These are phyloP conservation scores for Tringa solitaria DNA, from an alignment of 2,113 vertebrate species.

Conservation along the genomic window DNA sequence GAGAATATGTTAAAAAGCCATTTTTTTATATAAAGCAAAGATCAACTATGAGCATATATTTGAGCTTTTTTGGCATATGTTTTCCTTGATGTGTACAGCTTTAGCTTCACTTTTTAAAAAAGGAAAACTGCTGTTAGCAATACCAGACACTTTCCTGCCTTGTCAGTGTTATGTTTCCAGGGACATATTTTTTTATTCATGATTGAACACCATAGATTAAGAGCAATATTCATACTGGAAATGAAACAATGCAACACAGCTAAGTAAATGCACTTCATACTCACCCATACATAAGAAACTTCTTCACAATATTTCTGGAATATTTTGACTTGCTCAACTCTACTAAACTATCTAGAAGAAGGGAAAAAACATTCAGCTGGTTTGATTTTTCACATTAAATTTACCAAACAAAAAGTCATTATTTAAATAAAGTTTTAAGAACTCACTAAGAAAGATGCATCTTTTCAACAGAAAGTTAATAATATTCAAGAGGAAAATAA, in stretches of 20 bases:
- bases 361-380: neutral
- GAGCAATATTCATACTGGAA: neutral
- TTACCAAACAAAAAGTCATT: neutral
- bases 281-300: slow-evolving; percentile 96
- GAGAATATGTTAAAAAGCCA: neutral
- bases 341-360: slow-evolving; percentile 79
- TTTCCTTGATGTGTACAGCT: neutral
- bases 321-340: slow-evolving; percentile 92
- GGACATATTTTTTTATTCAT: neutral
- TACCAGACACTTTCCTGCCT: neutral
- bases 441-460: neutral
- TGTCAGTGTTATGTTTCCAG: neutral
- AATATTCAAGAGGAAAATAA: neutral
- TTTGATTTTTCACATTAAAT: neutral
- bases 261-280: slow-evolving; percentile 30
- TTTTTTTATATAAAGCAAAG: neutral
- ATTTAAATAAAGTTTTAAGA: neutral
- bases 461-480: neutral
- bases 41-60: neutral
- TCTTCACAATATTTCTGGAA: slow-evolving; percentile 92
- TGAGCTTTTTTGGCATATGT: neutral
- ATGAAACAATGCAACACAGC: neutral
- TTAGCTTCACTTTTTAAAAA: neutral
- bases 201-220: accelerated
- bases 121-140: neutral